Base-by-base conservation (phyloP, 92 coral and sea anemone genomes). In the Actinernus sp. region DNA sequence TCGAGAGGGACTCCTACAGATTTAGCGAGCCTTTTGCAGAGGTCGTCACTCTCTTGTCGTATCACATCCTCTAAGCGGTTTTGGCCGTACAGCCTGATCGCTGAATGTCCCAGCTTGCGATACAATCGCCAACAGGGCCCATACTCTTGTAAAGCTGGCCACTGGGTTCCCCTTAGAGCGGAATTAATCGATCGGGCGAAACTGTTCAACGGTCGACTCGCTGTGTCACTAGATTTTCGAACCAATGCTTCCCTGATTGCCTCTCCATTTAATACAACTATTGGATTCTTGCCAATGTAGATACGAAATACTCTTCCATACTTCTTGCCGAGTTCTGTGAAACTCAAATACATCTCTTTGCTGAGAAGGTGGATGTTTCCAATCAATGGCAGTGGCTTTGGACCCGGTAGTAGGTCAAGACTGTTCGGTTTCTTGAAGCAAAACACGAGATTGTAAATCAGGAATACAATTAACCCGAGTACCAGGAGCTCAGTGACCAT, bases 361-460 rank as follows among this genome's bases (percentile, higher is more conserved):
- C 37, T 37, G 55, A 74, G 31, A 41, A 62, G 44, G 49, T 22
- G 21, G 40, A 61, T 52, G 46, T 81, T 81, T 14, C 88, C 88
- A 17, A 81, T 58, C 9, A 81, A 12, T 26, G 88, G 88, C 43
- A 59, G 58, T 36, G 82, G 88, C 31, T 57, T 29, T n/a, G 82
- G 82, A 3, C 88, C 88, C 20, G 88, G 88, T 18, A 81, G 88
- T 37, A 63, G 61, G n/a, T n/a, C n/a, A n/a, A n/a, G n/a, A n/a
- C n/a, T n/a, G 4, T 54, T 25, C 23, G 47, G 33, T 8, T 5
- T 26, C n/a, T 48, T 31, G 59, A 44, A 34, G 58, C 50, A 47
- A 26, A 65, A 65, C 4, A 48, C 33, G n/a, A 65, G 16, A 36
- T 48, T 45, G 24, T 48, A 48, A 24, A 65, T 65, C 32, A 65